Evolutionary conservation across 2,113 vertebrate species (phyloP).

Genomic region (Nothocercus julius): DNA sequence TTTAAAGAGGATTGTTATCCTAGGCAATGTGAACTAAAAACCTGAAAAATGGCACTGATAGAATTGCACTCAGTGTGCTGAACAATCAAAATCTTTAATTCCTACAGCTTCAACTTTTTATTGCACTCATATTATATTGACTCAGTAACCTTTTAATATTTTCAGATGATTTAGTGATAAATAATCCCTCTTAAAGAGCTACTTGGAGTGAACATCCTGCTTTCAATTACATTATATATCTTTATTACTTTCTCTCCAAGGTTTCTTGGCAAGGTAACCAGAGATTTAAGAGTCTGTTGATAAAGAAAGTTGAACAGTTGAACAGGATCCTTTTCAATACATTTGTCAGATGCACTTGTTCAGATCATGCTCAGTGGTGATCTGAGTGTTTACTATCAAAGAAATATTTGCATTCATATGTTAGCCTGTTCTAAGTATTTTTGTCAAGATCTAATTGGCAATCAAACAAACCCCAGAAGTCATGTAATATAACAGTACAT

Average conservation of each 20-base stretch:
- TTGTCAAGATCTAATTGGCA: not conserved
- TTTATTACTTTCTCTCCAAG: conserved; percentile 58
- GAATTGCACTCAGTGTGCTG: not conserved
- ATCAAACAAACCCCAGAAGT: not conserved
- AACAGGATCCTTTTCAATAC: not conserved
- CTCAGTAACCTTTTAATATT: conserved; percentile 18
- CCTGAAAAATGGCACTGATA: not conserved
- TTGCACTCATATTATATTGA: conserved; percentile 4
- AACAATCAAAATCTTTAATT: not conserved
- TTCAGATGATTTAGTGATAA: conserved; percentile 50
- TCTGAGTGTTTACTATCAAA: not conserved
- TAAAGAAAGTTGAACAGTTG: conserved; percentile 7
- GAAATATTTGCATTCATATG: not conserved
- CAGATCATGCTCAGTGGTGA: not conserved
- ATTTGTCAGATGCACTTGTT: not conserved
- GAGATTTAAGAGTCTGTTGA: conserved; percentile 31
- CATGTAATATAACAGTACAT: not conserved
- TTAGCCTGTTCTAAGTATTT: not conserved
- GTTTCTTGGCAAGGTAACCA: not conserved
- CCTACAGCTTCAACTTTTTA: conserved; percentile 1
- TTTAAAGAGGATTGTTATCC: not conserved
- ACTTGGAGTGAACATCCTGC: conserved; percentile 1
- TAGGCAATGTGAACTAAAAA: not conserved
- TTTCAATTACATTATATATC: conserved; percentile 42
- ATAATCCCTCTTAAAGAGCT: conserved; percentile 46